Base-by-base conservation (phyloP, 1,140 invertebrate species). In the Acromyrmex charruanus region DNA sequence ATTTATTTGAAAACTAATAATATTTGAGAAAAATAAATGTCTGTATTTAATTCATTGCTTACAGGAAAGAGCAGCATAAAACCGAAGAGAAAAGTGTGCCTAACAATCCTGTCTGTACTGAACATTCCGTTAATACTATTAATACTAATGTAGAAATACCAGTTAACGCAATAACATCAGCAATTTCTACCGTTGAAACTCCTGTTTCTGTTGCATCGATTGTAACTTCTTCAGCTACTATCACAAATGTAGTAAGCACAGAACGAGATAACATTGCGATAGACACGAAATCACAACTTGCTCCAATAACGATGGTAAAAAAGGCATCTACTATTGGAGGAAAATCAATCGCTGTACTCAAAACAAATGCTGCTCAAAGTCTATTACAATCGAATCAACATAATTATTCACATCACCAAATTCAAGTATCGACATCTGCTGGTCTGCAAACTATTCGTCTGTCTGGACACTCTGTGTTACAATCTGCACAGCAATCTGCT, bases 371-470 rank as follows among this genome's bases (percentile, higher is more conserved):
- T 5, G 66, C 95, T 0, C 95, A 95, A 53, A 95, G 95, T 89
- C 89, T 95, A 12, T 58, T 95, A 7, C 95, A 95, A 63, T 95
- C 95, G 0, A 95, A 95, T 91, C 95, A 95, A 61, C 94, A 94
- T 66, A 94, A 95, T 87, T 95, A 94, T 71, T 93, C 95, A 0
- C 95, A 94, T 91, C 95, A 95, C 69, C 95, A 95, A 80, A 95
- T 95, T 82, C 95, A 95, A 82, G 88, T 89, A 89, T 96, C 95
- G 18, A 96, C 95, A 4, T 96, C 95, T 0, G 95, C 95, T 12
- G 96, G 95, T 21, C 85, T 96, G 16, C 96, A 96, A 85, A 96
- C 96, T 0, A 96, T 96, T 61, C 93, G 95, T 66, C 87, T 96
- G n/a, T 95, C 95, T 4, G 95, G 95, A 18, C 95, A 96, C 69